phyloP scores from a whole-genome alignment of 2,888 invertebrate species.

The Dynastes tityus region DNA sequence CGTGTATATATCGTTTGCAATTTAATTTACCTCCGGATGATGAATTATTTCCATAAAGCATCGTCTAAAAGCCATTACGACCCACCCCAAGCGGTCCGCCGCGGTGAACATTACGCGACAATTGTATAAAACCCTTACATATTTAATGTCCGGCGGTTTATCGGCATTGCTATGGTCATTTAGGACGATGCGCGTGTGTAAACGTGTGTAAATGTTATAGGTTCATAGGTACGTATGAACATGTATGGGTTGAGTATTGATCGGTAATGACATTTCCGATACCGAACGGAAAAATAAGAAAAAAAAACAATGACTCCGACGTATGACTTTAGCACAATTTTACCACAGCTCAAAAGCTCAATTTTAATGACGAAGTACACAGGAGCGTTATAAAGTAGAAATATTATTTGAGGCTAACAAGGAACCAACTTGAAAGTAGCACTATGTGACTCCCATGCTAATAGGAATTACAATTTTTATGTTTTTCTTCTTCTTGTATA shows the following conservation, averaged over 20 bases:
- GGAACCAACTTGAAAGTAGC: no score
- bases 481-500: no score
- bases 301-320: not conserved
- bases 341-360: no score
- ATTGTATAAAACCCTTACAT: slow-evolving; percentile 36
- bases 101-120: slow-evolving; percentile 29
- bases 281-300: not conserved
- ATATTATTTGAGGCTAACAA: no score
- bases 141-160: slow-evolving; percentile 18
- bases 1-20: slow-evolving; percentile 7
- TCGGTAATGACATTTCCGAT: slow-evolving; percentile 26
- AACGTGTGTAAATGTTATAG: no score
- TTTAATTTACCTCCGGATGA: slow-evolving; percentile 10
- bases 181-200: slow-evolving; percentile 4
- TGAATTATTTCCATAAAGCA: slow-evolving; percentile 19
- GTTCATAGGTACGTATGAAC: no score
- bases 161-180: not conserved
- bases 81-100: not conserved
- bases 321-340: no score
- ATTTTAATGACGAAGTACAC: no score
- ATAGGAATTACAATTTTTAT: no score
- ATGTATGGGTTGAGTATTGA: slow-evolving; percentile 11
- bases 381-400: no score
- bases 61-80: slow-evolving; percentile 36
- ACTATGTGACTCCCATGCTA: no score